A percentile compares a stretch with the other conserved stretches of the same genome.
phyloP scores from a whole-genome alignment of 53 echinoderm and acorn worm species.

The Antedon mediterranea region DNA sequence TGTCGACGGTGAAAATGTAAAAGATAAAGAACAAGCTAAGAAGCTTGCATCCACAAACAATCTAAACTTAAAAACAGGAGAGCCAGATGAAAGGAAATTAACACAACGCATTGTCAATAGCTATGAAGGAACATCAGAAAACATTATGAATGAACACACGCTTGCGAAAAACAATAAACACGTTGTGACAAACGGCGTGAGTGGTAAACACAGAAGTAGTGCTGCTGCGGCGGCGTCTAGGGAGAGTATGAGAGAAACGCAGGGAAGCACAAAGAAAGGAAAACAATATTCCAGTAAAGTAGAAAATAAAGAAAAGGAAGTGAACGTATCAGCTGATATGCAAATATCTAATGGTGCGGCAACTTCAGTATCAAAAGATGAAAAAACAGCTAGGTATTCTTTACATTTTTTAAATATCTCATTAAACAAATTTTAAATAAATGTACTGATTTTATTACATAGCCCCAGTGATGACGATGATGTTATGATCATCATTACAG shows the following conservation, averaged over 20 bases:
- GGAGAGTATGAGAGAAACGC: constrained; percentile 9
- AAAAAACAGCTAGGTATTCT: constrained; percentile 23
- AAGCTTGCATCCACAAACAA: constrained; percentile 16
- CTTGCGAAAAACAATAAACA: constrained; percentile 72
- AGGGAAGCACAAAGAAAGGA: constrained; percentile 39
- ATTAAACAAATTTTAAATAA: no score
- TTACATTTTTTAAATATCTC: no score
- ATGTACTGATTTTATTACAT: no score
- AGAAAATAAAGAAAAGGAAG: constrained; percentile 65
- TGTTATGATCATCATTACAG: no score
- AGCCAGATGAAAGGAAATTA: constrained; percentile 53
- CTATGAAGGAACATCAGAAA: constrained; percentile 79
- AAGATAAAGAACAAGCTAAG: constrained; percentile 17
- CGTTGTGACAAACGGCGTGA: constrained; percentile 8
- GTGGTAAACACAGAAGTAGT: background rate
- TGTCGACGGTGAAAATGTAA: constrained; percentile 59
- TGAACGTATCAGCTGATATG: constrained; percentile 26
- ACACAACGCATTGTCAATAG: constrained; percentile 81
- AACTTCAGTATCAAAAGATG: constrained; percentile 27
- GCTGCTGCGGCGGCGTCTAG: background rate
- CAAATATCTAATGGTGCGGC: constrained; percentile 23
- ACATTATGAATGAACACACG: constrained; percentile 87
- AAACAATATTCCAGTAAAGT: constrained; percentile 67
- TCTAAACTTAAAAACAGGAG: constrained; percentile 33
- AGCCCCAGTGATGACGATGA: no score